Conservation (phyloP, 37 sponge, comb jelly and placozoan genomes). For the Eunapius fragilis region DNA sequence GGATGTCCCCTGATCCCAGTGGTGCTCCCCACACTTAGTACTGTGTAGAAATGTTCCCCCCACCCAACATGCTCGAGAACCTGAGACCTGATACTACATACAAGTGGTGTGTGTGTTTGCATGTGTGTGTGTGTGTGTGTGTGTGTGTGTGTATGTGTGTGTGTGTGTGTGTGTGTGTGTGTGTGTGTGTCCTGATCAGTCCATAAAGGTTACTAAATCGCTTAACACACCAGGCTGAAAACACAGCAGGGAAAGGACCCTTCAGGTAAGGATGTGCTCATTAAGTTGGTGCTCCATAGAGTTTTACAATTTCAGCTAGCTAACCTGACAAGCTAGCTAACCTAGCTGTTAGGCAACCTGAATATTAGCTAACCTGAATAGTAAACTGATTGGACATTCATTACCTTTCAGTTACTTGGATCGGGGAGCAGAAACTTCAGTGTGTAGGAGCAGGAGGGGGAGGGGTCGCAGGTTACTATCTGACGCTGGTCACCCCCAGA, state of each 20-base stretch:
- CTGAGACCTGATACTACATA: conserved; percentile 44
- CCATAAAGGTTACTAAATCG: too few species aligned
- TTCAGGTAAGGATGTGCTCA: neutral
- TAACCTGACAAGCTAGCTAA: too few species aligned
- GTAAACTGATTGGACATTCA: neutral
- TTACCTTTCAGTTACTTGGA: conserved; percentile 30
- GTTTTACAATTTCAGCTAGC: neutral
- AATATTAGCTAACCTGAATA: too few species aligned
- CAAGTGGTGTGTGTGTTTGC: conserved; percentile 25
- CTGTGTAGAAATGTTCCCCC: conserved; percentile 24
- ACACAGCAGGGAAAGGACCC: conserved; percentile 54
- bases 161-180: neutral
- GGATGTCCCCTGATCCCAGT: conserved; percentile 36
- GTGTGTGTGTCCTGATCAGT: neutral
- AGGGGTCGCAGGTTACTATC: too few species aligned
- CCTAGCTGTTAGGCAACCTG: neutral
- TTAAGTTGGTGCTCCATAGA: neutral
- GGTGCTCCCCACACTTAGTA: conserved; percentile 58
- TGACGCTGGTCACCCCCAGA: too few species aligned
- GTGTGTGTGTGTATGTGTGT: neutral
- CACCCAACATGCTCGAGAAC: neutral
- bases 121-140: neutral
- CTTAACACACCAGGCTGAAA: conserved; percentile 31
- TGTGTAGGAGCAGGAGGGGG: too few species aligned
- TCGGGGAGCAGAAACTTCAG: too few species aligned